A percentile compares a stretch with the other conserved stretches of the same genome.
Evolutionary conservation across 2,113 vertebrate genomes (phyloP).

Genomic region (Orientallactaga bullata): DNA sequence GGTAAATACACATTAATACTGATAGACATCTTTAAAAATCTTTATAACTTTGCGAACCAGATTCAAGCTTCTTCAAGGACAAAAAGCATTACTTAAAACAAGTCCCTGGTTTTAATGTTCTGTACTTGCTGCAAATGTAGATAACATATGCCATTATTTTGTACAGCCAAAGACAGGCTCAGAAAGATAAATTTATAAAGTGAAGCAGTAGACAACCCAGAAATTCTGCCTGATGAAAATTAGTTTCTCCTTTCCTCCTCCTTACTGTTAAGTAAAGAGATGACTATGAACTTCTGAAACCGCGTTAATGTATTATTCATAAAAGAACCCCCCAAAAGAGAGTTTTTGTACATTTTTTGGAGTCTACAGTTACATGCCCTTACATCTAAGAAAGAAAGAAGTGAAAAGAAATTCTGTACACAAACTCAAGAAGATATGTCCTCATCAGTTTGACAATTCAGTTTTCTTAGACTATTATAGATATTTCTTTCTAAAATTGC

Average conservation of each 20-base stretch:
- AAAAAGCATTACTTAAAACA: background rate
- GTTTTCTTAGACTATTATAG: slow-evolving; percentile 48
- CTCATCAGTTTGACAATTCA: slow-evolving; percentile 40
- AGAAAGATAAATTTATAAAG: slow-evolving; percentile 28
- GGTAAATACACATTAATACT: background rate
- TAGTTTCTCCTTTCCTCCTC: slow-evolving; percentile 10
- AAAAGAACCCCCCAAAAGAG: slow-evolving; percentile 24
- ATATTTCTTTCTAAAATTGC: slow-evolving; percentile 37
- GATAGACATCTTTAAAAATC: background rate
- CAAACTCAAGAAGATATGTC: background rate
- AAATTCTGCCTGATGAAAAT: slow-evolving; percentile 53
- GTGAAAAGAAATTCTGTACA: slow-evolving; percentile 49
- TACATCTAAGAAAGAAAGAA: slow-evolving; percentile 60
- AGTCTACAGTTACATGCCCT: slow-evolving; percentile 6
- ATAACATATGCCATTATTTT: slow-evolving; percentile 38
- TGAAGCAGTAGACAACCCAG: slow-evolving; percentile 15
- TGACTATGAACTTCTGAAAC: slow-evolving; percentile 73
- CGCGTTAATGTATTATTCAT: slow-evolving; percentile 72
- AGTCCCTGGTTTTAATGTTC: slow-evolving; percentile 36
- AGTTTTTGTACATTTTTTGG: slow-evolving; percentile 50
- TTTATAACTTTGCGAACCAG: background rate
- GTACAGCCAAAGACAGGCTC: slow-evolving; percentile 4
- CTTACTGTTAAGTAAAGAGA: slow-evolving; percentile 66
- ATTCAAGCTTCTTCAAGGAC: slow-evolving; percentile 32
- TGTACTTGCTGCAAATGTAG: background rate